These are phyloP conservation scores for Pangasius krempfi DNA, from an alignment of 2,797 vertebrate species.

Conservation along the genomic window DNA sequence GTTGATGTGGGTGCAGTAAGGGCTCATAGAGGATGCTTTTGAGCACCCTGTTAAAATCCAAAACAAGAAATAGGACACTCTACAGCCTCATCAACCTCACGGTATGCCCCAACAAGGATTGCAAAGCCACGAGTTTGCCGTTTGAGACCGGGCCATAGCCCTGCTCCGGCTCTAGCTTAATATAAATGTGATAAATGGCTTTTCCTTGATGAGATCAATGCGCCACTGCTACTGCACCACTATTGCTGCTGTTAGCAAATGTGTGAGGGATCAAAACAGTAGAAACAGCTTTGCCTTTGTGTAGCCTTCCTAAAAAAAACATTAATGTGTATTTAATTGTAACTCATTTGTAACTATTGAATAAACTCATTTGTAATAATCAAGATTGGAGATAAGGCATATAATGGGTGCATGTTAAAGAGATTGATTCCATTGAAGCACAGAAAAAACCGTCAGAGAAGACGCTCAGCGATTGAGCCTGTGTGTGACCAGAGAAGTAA, in stretches of 20 bases:
- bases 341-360: slow-evolving; percentile 22
- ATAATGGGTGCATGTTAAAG: neutral
- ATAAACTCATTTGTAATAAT: slow-evolving; percentile 3
- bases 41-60: neutral
- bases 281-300: neutral
- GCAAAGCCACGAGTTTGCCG: neutral
- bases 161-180: neutral
- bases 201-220: slow-evolving; percentile 2
- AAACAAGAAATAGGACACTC: neutral
- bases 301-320: neutral
- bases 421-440: neutral
- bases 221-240: neutral
- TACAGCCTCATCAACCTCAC: neutral
- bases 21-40: neutral
- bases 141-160: neutral
- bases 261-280: neutral
- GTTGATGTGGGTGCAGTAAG: neutral
- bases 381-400: slow-evolving; percentile 2
- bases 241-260: neutral
- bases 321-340: slow-evolving; percentile 30
- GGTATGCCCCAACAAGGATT: neutral
- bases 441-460: neutral
- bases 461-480: neutral
- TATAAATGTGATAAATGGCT: slow-evolving; percentile 11
- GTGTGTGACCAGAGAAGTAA: neutral